phyloP scores from a whole-genome alignment of 2,888 invertebrate species.

The Synanthedon andrenaeformis region DNA sequence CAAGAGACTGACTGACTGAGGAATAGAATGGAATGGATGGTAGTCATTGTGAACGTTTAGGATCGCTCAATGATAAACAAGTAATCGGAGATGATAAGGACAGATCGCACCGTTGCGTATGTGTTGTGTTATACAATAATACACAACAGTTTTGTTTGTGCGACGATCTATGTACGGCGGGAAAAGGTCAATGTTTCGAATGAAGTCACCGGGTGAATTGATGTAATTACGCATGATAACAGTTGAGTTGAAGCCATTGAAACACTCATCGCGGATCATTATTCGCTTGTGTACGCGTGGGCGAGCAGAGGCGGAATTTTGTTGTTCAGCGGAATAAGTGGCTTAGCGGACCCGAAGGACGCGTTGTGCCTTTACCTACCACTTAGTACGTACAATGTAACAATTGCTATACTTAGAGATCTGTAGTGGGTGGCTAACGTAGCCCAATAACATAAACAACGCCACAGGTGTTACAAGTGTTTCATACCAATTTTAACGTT shows the following conservation, averaged over 20 bases:
- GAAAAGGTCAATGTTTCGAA: conserved; percentile 63
- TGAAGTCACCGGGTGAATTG: conserved; percentile 45
- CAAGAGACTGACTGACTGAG: conserved; percentile 10
- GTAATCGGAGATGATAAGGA: conserved; percentile 20
- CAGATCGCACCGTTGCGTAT: conserved; percentile 16
- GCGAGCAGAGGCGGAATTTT: too few species aligned
- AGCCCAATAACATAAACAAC: too few species aligned
- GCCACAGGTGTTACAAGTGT: too few species aligned
- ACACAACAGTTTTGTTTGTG: not conserved
- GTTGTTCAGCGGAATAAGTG: too few species aligned
- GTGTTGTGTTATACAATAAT: conserved; percentile 9
- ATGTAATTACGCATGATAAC: conserved; percentile 19
- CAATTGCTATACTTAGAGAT: too few species aligned
- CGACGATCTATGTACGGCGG: conserved; percentile 11
- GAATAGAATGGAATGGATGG: not conserved
- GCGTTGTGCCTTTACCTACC: too few species aligned
- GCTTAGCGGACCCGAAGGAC: too few species aligned
- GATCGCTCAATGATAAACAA: conserved; percentile 4
- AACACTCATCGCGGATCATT: not conserved
- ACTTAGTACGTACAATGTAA: too few species aligned
- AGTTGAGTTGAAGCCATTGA: conserved; percentile 4
- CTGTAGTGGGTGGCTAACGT: too few species aligned
- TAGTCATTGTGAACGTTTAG: conserved; percentile 1
- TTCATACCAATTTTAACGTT: too few species aligned
- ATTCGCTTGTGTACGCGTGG: too few species aligned